A percentile compares a stretch with the other conserved stretches of the same genome.
phyloP scores from a whole-genome alignment of 1,140 invertebrate species.

The Dendroctonus ponderosae region DNA sequence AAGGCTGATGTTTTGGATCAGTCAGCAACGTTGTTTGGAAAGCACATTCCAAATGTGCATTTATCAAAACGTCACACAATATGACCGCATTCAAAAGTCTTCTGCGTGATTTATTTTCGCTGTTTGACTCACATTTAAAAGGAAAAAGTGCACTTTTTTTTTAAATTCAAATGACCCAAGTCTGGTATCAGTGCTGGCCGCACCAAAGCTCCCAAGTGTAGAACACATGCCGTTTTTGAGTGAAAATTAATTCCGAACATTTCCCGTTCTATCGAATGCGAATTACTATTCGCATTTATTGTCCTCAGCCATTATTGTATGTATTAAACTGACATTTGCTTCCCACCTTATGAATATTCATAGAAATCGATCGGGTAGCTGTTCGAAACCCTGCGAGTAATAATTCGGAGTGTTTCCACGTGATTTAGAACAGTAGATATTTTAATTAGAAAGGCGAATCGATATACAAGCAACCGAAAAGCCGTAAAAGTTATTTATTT shows the following conservation, averaged over 20 bases:
- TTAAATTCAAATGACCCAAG: no score
- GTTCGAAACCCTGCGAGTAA: not conserved
- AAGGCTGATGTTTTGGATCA: not conserved
- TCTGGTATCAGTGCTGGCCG: no score
- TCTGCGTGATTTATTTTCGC: no score
- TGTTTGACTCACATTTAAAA: no score
- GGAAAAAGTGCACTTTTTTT: no score
- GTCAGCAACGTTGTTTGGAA: not conserved
- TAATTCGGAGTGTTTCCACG: not conserved
- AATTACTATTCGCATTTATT: not conserved
- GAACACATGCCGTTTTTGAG: no score
- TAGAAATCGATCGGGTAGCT: not conserved
- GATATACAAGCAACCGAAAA: conserved; percentile 15
- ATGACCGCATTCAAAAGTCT: no score
- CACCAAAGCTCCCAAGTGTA: no score
- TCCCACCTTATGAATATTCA: not conserved
- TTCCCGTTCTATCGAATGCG: not conserved
- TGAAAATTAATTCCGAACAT: no score
- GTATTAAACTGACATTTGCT: not conserved
- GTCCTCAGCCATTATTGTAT: not conserved
- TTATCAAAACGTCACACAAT: no score
- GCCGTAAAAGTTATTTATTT: conserved; percentile 24
- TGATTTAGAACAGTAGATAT: not conserved
- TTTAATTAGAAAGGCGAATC: not conserved
- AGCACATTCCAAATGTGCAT: no score